These are phyloP conservation scores for Pseudorhiza aurosa DNA, from an alignment of 30 jellyfish, hydroid and myxozoan genomes.

Conservation along the genomic window DNA sequence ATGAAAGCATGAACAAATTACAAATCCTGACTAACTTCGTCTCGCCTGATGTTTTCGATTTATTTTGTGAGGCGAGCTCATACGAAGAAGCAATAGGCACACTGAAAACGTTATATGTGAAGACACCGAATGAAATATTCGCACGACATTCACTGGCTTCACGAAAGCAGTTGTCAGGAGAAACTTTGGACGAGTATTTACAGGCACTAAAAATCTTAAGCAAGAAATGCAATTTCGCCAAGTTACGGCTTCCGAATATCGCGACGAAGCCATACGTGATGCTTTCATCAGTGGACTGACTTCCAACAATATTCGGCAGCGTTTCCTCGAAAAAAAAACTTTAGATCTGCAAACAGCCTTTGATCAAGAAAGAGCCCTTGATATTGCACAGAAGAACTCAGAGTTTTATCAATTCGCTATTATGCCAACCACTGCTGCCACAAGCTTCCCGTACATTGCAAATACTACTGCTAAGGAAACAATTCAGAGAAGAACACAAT, in stretches of 20 bases:
- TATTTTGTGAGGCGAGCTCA: conserved; percentile 36
- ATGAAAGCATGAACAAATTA: conserved; percentile 42
- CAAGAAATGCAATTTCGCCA: conserved; percentile 66
- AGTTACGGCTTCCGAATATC: conserved; percentile 67
- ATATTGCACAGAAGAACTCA: conserved; percentile 62
- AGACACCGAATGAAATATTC: conserved; percentile 45
- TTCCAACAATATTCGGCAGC: conserved; percentile 63
- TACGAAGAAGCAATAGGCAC: conserved; percentile 60
- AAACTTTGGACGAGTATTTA: conserved; percentile 73
- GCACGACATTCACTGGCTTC: conserved; percentile 46
- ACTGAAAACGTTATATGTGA: conserved; percentile 55
- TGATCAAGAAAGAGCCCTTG: conserved; percentile 57
- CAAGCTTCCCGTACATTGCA: not conserved
- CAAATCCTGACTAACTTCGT: conserved; percentile 57
- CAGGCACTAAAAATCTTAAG: conserved; percentile 68
- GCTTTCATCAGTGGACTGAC: conserved; percentile 69
- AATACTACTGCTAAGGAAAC: not conserved
- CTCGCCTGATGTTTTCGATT: conserved; percentile 53
- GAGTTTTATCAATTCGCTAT: conserved; percentile 13
- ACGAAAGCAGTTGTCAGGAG: conserved; percentile 71
- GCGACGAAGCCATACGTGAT: conserved; percentile 70
- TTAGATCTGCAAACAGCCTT: conserved; percentile 21
- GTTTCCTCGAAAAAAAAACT: conserved; percentile 59
- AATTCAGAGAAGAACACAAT: not conserved
- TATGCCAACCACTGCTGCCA: conserved; percentile 26